Evolutionary conservation across 2,888 invertebrate genomes (phyloP).

Genomic region (Eucera pruinosa): DNA sequence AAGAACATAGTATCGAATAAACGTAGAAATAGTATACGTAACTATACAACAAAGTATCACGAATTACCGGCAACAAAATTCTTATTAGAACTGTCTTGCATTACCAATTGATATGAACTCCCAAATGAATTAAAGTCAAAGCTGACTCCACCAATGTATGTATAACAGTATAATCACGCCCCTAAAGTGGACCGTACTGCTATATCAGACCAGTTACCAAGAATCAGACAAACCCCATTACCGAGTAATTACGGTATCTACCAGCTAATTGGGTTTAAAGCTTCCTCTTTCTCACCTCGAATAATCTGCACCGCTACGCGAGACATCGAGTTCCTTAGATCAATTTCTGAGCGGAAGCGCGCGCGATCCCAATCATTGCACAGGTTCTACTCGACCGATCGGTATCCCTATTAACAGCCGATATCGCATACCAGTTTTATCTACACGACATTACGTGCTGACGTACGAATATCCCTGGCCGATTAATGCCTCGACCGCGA

Average conservation of each 20-base stretch:
- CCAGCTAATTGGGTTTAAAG: conserved; percentile 23
- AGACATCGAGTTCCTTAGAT: conserved; percentile 16
- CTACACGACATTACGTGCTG: conserved; percentile 74
- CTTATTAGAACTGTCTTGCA: not conserved
- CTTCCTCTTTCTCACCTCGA: conserved; percentile 11
- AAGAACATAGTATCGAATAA: too few species aligned
- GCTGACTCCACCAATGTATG: not conserved
- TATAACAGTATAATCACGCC: not conserved
- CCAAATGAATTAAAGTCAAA: not conserved
- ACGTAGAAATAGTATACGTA: too few species aligned
- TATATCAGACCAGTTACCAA: too few species aligned
- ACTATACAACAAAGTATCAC: not conserved
- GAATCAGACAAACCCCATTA: not conserved
- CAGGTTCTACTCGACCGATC: conserved; percentile 4
- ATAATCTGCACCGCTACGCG: conserved; percentile 28
- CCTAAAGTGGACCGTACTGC: not conserved
- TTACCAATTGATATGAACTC: not conserved
- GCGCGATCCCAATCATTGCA: conserved; percentile 2
- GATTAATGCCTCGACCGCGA: conserved; percentile 42
- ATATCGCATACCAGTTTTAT: conserved; percentile 77
- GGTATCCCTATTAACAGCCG: conserved; percentile 49
- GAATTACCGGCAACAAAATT: not conserved
- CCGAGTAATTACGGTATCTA: not conserved
- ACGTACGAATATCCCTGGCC: conserved; percentile 47
- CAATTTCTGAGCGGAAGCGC: conserved; percentile 49